Evolutionary conservation across 2,113 vertebrate species (phyloP).

Genomic region (Pagrus major): DNA sequence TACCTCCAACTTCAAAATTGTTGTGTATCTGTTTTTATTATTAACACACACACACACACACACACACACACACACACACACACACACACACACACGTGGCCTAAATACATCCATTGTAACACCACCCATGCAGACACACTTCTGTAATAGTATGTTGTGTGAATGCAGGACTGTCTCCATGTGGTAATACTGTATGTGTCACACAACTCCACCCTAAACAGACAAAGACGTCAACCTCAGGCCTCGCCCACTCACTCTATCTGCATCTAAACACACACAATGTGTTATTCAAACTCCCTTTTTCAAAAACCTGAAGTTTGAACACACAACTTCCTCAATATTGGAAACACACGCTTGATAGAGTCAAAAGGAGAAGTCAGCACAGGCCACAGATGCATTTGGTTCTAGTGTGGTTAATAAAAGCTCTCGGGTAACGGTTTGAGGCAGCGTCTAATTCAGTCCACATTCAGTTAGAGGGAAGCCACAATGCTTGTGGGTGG

Average conservation of each 20-base stretch:
- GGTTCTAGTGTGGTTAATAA: conserved; percentile 67
- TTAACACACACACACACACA: background rate
- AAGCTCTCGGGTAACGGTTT: conserved; percentile 59
- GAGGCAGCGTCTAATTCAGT: conserved; percentile 62
- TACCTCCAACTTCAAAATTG: background rate
- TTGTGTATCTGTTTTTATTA: conserved; percentile 1
- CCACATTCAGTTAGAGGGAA: conserved; percentile 62
- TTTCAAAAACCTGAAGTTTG: conserved; percentile 8
- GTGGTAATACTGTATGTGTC: conserved; percentile 30
- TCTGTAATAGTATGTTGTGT: conserved; percentile 8
- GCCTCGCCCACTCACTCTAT: background rate
- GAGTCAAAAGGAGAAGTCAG: conserved; percentile 64
- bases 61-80: conserved; percentile 18
- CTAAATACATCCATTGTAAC: background rate
- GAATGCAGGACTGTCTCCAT: conserved; percentile 6
- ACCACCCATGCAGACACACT: conserved; percentile 20
- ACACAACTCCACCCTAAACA: conserved; percentile 47
- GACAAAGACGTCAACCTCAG: conserved; percentile 12
- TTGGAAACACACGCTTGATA: conserved; percentile 17
- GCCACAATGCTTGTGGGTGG: conserved; percentile 68
- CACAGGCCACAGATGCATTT: conserved; percentile 63
- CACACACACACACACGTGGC: background rate
- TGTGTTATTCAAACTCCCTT: background rate
- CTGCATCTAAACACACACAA: conserved; percentile 12
- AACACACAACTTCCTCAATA: conserved; percentile 52